Conservation (phyloP, 2,113 vertebrate genomes). For the Heterotis niloticus region DNA sequence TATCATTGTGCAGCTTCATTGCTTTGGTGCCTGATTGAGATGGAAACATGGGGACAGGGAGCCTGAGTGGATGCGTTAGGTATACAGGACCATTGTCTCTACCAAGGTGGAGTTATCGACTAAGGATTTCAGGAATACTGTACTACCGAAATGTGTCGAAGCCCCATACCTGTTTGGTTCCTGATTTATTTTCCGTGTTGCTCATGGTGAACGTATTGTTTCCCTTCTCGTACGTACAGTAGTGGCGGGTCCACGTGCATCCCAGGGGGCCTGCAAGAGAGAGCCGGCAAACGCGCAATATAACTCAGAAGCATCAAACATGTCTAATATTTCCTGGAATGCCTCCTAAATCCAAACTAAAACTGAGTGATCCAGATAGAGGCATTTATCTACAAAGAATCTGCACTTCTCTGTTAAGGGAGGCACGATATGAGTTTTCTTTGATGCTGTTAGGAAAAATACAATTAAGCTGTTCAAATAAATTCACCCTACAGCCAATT, state of each 20-base stretch:
- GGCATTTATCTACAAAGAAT: background rate
- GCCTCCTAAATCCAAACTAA: background rate
- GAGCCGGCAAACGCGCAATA: background rate
- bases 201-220: conserved; percentile 78
- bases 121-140: no score
- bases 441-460: conserved; percentile 13
- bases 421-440: background rate
- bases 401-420: background rate
- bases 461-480: background rate
- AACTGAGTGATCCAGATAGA: background rate
- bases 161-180: conserved; percentile 68
- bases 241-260: conserved; percentile 77
- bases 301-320: background rate
- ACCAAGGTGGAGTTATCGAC: no score
- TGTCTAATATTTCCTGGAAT: conserved; percentile 1
- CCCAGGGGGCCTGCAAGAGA: conserved; percentile 68
- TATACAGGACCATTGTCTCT: no score
- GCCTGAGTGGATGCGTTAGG: no score
- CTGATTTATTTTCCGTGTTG: conserved; percentile 72
- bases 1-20: no score
- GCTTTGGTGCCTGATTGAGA: no score
- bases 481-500: background rate
- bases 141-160: no score
- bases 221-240: conserved; percentile 76
- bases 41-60: no score